A percentile compares a stretch with the other conserved stretches of the same genome.
These are phyloP conservation scores for Pherbina coryleti DNA, from an alignment of 2,888 invertebrate genomes.

Conservation along the genomic window DNA sequence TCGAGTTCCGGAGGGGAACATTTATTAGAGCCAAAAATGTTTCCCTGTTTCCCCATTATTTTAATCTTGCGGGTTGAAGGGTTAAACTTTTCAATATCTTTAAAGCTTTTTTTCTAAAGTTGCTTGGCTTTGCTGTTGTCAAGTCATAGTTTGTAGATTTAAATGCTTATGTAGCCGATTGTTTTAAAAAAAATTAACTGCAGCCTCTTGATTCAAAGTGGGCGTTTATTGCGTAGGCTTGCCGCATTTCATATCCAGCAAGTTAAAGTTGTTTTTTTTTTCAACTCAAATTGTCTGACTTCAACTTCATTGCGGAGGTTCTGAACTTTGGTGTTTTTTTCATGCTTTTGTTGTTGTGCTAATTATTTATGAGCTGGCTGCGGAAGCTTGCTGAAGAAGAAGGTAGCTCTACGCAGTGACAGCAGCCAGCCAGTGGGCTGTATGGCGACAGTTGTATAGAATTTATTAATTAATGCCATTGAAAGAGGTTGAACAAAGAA, in stretches of 20 bases:
- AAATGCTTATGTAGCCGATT: background rate
- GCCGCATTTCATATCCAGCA: background rate
- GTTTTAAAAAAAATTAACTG: background rate
- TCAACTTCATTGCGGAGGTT: background rate
- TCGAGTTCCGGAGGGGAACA: too few species aligned
- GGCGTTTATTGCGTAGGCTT: conserved; percentile 8
- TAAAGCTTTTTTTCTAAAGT: too few species aligned
- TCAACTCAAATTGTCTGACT: too few species aligned
- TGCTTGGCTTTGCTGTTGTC: background rate
- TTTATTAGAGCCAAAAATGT: too few species aligned
- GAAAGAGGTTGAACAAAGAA: too few species aligned
- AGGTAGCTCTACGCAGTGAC: too few species aligned
- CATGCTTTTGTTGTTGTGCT: background rate
- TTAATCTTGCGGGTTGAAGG: too few species aligned
- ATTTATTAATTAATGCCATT: too few species aligned
- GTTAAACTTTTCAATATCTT: too few species aligned
- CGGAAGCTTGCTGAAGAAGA: background rate
- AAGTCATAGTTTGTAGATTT: background rate
- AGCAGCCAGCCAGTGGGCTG: too few species aligned
- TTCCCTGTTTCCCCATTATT: too few species aligned
- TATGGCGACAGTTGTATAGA: too few species aligned
- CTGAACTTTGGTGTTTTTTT: background rate
- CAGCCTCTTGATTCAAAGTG: background rate
- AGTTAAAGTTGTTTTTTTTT: background rate
- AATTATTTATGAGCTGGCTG: background rate